Evolutionary conservation across 2,797 vertebrate species (phyloP).

Genomic region (Margarornis squamiger): DNA sequence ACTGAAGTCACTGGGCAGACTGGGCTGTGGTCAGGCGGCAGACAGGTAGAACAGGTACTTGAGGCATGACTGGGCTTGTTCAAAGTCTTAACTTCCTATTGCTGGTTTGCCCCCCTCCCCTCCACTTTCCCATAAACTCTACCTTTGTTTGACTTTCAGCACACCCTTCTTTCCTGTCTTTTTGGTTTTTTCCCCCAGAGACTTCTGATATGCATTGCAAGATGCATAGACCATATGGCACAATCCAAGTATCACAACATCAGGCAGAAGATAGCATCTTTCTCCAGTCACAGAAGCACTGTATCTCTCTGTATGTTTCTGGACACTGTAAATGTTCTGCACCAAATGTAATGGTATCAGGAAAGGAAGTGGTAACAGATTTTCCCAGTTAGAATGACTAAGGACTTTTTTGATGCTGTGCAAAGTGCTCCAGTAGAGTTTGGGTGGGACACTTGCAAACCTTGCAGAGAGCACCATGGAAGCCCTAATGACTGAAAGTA

Average conservation of each 20-base stretch:
- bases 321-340: not conserved
- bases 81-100: slow-evolving; percentile 34
- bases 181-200: not conserved
- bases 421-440: not conserved
- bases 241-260: not conserved
- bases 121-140: slow-evolving; percentile 55
- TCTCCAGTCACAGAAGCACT: not conserved
- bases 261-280: not conserved
- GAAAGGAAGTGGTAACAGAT: not conserved
- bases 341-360: not conserved
- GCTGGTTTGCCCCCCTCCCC: slow-evolving; percentile 16
- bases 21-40: slow-evolving; percentile 39
- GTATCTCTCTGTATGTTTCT: not conserved
- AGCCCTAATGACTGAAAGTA: not conserved
- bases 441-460: not conserved
- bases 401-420: not conserved
- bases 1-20: slow-evolving; percentile 38
- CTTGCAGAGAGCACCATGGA: not conserved
- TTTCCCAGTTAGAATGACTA: not conserved
- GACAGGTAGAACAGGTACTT: slow-evolving; percentile 46
- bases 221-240: not conserved
- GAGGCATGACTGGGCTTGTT: slow-evolving; percentile 33
- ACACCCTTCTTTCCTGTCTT: not conserved
- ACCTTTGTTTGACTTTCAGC: slow-evolving; percentile 57
- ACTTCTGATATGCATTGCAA: not conserved